phyloP scores from a whole-genome alignment of 2,113 vertebrate species.

The Egretta garzetta region DNA sequence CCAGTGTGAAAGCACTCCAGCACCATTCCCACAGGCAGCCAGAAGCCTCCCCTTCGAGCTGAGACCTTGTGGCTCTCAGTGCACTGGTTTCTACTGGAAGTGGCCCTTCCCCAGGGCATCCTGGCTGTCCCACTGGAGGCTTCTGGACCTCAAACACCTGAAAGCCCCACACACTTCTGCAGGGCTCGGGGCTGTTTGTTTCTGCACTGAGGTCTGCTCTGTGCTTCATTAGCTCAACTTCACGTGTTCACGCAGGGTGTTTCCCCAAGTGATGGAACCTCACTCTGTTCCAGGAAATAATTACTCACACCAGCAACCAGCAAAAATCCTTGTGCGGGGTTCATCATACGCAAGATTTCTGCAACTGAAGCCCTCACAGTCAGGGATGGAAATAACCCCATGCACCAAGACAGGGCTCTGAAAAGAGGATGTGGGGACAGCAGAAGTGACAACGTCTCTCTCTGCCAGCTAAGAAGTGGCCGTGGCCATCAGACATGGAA shows the following conservation, averaged over 20 bases:
- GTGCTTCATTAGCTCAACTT: background rate
- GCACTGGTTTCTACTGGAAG: background rate
- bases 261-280: background rate
- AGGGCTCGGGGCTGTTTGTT: background rate
- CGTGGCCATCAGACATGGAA: background rate
- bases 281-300: background rate
- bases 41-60: background rate
- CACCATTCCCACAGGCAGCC: background rate
- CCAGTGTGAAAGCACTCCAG: background rate
- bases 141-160: background rate
- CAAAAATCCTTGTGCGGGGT: background rate
- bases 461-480: background rate
- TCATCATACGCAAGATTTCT: background rate
- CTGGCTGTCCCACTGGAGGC: background rate
- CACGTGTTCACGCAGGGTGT: background rate
- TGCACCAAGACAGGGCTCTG: background rate
- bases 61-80: background rate
- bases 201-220: background rate
- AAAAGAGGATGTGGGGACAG: background rate
- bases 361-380: background rate
- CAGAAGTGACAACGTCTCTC: background rate
- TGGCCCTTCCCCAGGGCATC: background rate
- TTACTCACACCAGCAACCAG: background rate
- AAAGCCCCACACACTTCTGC: background rate
- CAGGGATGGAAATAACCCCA: background rate